Conservation (phyloP, 1,140 invertebrate species). For the Drosophila bocki region DNA sequence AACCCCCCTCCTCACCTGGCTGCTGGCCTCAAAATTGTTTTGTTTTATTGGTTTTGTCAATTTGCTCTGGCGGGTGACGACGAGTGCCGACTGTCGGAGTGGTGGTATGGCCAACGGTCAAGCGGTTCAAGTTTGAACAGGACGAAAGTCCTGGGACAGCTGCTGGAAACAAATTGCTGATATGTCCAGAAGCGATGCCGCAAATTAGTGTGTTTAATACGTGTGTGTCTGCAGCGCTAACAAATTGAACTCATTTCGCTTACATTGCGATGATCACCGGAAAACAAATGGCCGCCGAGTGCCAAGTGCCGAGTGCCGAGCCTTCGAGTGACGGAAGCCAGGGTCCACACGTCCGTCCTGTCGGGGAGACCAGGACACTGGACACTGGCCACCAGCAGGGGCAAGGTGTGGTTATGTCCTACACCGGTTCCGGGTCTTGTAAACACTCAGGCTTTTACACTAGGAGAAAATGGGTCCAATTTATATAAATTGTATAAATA, state of each 20-base stretch:
- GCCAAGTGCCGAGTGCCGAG: constrained; percentile 13
- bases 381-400: constrained; percentile 1
- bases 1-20: constrained; percentile 1
- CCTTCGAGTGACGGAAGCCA: constrained; percentile 31
- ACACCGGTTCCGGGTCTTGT: neutral
- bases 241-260: constrained; percentile 80
- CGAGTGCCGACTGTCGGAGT: constrained; percentile 11
- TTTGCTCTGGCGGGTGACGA: constrained; percentile 55
- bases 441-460: neutral
- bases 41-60: constrained; percentile 72
- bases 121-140: constrained; percentile 50
- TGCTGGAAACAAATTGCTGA: constrained; percentile 76
- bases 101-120: constrained; percentile 31
- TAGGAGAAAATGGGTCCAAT: neutral
- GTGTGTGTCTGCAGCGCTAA: constrained; percentile 68
- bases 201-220: constrained; percentile 83
- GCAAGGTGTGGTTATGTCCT: constrained; percentile 1
- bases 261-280: constrained; percentile 77
- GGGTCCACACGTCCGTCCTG: constrained; percentile 11
- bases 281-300: constrained; percentile 70
- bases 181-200: constrained; percentile 83
- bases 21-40: constrained; percentile 49
- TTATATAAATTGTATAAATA: too few species aligned
- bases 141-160: constrained; percentile 57
- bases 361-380: constrained; percentile 3